phyloP scores from a whole-genome alignment of 2,113 vertebrate species.

The Macroglossus sobrinus region DNA sequence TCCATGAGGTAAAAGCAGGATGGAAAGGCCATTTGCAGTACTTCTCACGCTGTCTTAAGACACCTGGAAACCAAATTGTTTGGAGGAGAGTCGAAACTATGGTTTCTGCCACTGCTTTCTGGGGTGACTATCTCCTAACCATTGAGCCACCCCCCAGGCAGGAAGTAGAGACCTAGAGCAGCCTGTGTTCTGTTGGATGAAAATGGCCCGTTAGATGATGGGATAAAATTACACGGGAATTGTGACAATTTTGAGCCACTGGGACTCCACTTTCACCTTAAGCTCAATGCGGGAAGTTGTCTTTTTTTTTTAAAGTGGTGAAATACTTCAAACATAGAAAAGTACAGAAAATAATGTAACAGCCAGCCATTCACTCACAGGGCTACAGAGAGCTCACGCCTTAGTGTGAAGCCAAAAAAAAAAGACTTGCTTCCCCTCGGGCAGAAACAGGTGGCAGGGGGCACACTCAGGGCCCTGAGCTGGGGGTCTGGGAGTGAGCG shows the following conservation, averaged over 20 bases:
- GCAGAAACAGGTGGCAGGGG: neutral
- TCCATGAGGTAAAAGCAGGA: no score
- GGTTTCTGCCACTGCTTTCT: neutral
- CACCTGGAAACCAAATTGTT: neutral
- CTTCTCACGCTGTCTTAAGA: neutral
- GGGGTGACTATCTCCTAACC: neutral
- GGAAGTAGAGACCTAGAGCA: neutral
- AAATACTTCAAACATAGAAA: conserved; percentile 5
- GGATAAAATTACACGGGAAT: neutral
- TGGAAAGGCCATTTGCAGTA: neutral
- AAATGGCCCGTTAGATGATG: neutral
- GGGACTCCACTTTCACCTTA: neutral
- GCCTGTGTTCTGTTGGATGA: neutral
- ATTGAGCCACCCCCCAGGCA: neutral
- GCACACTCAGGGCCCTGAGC: fast-evolving
- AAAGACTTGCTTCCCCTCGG: neutral
- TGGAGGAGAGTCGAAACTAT: neutral
- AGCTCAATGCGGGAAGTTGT: neutral
- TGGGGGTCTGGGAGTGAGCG: fast-evolving
- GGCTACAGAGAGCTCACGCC: fast-evolving
- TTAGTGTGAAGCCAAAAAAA: neutral
- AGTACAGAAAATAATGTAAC: neutral
- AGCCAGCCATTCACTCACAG: neutral
- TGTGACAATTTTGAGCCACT: neutral
- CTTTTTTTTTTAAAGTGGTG: neutral